These are phyloP conservation scores for Sebastes melanostomus DNA, from an alignment of 2,797 vertebrate genomes.

Conservation along the genomic window DNA sequence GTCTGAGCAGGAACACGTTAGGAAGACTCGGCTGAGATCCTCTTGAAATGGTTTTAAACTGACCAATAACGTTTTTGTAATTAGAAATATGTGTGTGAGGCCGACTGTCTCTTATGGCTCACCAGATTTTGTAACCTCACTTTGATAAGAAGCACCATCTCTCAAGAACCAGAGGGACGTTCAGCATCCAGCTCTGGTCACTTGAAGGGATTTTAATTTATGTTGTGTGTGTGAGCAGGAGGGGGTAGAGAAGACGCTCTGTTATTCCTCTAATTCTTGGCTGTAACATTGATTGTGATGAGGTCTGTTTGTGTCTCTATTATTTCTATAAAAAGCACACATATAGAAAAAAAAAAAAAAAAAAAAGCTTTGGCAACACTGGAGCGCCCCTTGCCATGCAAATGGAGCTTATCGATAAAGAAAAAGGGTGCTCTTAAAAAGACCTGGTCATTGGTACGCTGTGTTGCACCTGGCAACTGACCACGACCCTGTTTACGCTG, in stretches of 20 bases:
- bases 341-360: not conserved
- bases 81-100: not conserved
- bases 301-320: slow-evolving; percentile 55
- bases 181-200: slow-evolving; percentile 9
- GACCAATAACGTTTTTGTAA: not conserved
- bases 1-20: slow-evolving; percentile 33
- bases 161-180: slow-evolving; percentile 17
- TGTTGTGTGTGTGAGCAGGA: slow-evolving; percentile 5
- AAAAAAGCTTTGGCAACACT: slow-evolving; percentile 79
- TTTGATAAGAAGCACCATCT: slow-evolving; percentile 57
- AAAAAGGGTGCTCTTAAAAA: slow-evolving; percentile 19
- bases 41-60: slow-evolving; percentile 32
- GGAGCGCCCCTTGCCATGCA: slow-evolving; percentile 63
- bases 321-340: slow-evolving; percentile 61
- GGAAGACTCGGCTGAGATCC: slow-evolving; percentile 60
- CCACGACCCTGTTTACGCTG: slow-evolving; percentile 5
- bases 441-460: slow-evolving; percentile 12
- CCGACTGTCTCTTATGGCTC: slow-evolving; percentile 7
- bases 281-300: slow-evolving; percentile 38
- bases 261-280: slow-evolving; percentile 48
- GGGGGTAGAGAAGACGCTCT: slow-evolving; percentile 7
- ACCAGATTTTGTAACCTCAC: not conserved
- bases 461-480: slow-evolving; percentile 31
- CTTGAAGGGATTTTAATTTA: slow-evolving; percentile 20
- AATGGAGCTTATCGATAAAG: slow-evolving; percentile 51